Base-by-base conservation (phyloP, 2,888 invertebrate species). In the Tetragonula carbonaria region DNA sequence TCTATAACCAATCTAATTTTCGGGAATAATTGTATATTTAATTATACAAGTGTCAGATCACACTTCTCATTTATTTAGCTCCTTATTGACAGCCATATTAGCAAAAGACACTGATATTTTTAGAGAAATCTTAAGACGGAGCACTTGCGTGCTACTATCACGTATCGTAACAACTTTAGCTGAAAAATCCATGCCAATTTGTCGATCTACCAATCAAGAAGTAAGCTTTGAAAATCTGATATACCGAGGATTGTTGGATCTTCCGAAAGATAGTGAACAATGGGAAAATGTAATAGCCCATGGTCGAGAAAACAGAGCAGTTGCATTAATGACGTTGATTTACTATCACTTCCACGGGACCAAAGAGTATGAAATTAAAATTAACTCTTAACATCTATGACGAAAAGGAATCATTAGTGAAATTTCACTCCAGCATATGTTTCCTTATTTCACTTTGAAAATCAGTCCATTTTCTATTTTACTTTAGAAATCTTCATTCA, bases 331-430 rank as follows among this genome's bases (percentile, higher is more conserved):
- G 75, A 84, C 87, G 28, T 70, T 91, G 23, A 75, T 88, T 62
- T 92, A 90, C 45, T 91, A 90, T 70, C 89, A 92, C 53, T 91
- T 73, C 62, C 88, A 83, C 21, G 88, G 85, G 16, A 91, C 91
- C 14, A 38, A 45, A 23, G 88, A 90, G 90, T 91, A 83, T 55
- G 74, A 68, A 16, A 6, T 28, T 5, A 6, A 14, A 21, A 14
- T 28, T n/a, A 21, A 23, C 0, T 23, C 14, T 59, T n/a, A n/a
- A n/a, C 14, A n/a, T 13, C 14, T 59, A 0, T 14, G 14, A 14
- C 23, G n/a, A n/a, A 59, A 14, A 59, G 57, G 5, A 59, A n/a
- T 59, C 23, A 5, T 2, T 23, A 59, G 57, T n/a, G n/a, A 59
- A 59, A 59, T 59, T 59, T 59, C 14, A 59, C 57, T n/a, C 14